Evolutionary conservation across 2,797 vertebrate species (phyloP).

Genomic region (Apogon talboti): DNA sequence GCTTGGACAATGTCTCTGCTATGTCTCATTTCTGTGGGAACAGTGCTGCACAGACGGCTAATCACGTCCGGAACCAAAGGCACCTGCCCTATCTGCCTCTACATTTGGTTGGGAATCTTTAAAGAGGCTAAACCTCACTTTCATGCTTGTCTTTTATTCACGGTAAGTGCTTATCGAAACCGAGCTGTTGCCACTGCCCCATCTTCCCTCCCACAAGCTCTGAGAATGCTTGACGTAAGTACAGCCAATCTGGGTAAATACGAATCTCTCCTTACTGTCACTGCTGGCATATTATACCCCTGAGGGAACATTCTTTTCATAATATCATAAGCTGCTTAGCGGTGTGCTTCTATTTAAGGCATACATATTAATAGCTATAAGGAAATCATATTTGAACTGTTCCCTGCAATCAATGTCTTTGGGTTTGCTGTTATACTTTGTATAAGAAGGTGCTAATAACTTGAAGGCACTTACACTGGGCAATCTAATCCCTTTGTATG

Average conservation of each 20-base stretch:
- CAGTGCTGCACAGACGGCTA: slow-evolving; percentile 84
- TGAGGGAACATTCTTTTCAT: slow-evolving; percentile 92
- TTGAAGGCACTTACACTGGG: slow-evolving; percentile 86
- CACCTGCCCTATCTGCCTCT: slow-evolving; percentile 89
- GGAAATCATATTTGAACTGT: slow-evolving; percentile 91
- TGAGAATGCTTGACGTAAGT: slow-evolving; percentile 90
- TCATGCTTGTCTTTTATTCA: slow-evolving; percentile 92
- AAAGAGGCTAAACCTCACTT: slow-evolving; percentile 90
- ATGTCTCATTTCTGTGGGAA: slow-evolving; percentile 87
- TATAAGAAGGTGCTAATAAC: slow-evolving; percentile 90
- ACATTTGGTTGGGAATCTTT: slow-evolving; percentile 86
- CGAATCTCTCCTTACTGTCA: slow-evolving; percentile 90
- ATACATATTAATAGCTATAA: slow-evolving; percentile 93
- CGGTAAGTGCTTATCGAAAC: slow-evolving; percentile 89
- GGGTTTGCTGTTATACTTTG: slow-evolving; percentile 88
- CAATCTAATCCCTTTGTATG: slow-evolving; percentile 87
- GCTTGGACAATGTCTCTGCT: slow-evolving; percentile 88
- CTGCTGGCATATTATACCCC: slow-evolving; percentile 91
- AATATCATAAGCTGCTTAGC: slow-evolving; percentile 93
- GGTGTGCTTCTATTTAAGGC: slow-evolving; percentile 92
- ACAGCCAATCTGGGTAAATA: slow-evolving; percentile 91
- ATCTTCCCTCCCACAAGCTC: slow-evolving; percentile 89
- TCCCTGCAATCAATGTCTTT: slow-evolving; percentile 89
- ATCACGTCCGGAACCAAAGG: slow-evolving; percentile 88
- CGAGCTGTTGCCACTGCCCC: slow-evolving; percentile 87